Percentiles rank a stretch among this genome's conserved stretches.
Conservation (phyloP, 2,797 vertebrate species). For the Cercopithecus diana region DNA sequence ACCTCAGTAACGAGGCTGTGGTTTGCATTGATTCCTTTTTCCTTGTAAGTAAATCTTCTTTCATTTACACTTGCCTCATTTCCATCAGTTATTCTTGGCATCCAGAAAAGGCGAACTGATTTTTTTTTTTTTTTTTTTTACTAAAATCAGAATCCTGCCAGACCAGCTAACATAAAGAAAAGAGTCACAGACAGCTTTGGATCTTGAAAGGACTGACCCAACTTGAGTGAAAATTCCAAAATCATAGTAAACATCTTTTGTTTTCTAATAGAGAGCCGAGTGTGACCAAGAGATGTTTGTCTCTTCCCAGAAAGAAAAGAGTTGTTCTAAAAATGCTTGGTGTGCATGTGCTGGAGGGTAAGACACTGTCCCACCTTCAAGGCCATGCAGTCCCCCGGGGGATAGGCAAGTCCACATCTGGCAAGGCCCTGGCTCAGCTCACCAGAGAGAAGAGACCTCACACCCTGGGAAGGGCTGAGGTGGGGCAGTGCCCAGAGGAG, state of each 20-base stretch:
- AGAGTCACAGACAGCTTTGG: neutral
- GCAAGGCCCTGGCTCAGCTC: neutral
- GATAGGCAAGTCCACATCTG: neutral
- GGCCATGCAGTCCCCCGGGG: neutral
- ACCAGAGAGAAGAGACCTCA: neutral
- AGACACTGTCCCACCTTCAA: neutral
- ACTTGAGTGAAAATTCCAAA: neutral
- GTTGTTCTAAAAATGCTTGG: neutral
- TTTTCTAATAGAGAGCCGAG: neutral
- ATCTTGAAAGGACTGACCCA: conserved; percentile 7
- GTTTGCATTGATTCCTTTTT: neutral
- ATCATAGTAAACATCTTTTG: neutral
- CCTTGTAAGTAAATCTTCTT: conserved; percentile 36
- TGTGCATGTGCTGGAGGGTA: neutral
- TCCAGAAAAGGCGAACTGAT: conserved; percentile 21
- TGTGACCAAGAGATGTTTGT: neutral
- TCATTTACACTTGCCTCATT: conserved; percentile 31
- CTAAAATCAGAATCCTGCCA: conserved; percentile 40
- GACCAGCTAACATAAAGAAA: neutral
- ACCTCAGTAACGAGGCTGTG: neutral
- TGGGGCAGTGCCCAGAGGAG: neutral
- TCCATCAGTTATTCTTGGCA: conserved; percentile 59
- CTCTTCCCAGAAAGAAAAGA: neutral
- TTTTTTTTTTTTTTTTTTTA: neutral
- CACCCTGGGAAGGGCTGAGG: no score